Percentiles rank a stretch among this genome's conserved stretches.
phyloP scores from a whole-genome alignment of 2,797 vertebrate genomes.

The Scolopax rusticola region DNA sequence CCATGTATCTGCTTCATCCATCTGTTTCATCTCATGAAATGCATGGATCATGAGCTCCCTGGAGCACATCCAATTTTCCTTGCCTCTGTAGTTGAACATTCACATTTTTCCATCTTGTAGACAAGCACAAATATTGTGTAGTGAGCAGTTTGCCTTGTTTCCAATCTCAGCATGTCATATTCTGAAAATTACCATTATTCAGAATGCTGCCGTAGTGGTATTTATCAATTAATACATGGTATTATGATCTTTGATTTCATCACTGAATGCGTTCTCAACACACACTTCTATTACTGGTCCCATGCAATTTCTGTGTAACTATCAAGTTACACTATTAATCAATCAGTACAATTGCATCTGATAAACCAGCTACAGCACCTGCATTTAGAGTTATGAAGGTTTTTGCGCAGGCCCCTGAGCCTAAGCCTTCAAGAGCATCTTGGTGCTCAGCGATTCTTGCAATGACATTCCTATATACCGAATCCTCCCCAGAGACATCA shows the following conservation, averaged over 20 bases:
- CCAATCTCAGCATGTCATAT: neutral
- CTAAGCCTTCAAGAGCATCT: neutral
- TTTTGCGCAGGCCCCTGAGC: neutral
- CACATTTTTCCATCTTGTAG: neutral
- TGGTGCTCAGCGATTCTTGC: neutral
- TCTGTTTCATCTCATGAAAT: constrained; percentile 67
- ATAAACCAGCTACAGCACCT: neutral
- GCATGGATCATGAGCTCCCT: constrained; percentile 59
- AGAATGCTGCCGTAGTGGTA: neutral
- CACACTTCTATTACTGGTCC: neutral
- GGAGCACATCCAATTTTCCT: constrained; percentile 28
- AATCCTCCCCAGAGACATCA: neutral
- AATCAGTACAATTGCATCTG: neutral
- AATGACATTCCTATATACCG: neutral
- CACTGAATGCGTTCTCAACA: fast-evolving
- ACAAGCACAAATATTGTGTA: constrained; percentile 36
- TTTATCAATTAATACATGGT: constrained; percentile 18
- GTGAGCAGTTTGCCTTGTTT: constrained; percentile 33
- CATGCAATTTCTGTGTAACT: neutral
- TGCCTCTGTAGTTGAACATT: constrained; percentile 32
- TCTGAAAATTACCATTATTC: neutral
- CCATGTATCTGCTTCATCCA: constrained; percentile 48
- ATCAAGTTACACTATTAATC: neutral
- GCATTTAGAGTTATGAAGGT: neutral
- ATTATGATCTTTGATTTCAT: neutral